A percentile compares a stretch with the other conserved stretches of the same genome.
These are phyloP conservation scores for Tautogolabrus adspersus DNA, from an alignment of 2,113 vertebrate genomes.

Conservation along the genomic window DNA sequence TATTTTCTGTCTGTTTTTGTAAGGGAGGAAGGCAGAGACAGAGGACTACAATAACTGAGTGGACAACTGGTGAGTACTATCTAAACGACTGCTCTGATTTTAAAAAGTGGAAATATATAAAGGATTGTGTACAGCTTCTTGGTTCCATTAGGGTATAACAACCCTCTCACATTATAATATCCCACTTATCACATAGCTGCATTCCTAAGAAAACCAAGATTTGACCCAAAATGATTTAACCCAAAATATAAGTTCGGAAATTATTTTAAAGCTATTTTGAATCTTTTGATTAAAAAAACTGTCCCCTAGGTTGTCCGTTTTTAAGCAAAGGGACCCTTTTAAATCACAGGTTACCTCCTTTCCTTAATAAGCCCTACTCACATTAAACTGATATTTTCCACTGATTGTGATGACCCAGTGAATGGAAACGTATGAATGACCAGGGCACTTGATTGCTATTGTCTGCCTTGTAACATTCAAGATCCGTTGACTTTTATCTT, in stretches of 20 bases:
- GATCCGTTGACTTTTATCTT: background rate
- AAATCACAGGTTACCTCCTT: too few relatives aligned
- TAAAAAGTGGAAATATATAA: background rate
- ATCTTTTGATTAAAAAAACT: too few relatives aligned
- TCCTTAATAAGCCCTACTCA: background rate
- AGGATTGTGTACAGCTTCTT: background rate
- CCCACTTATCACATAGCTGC: background rate
- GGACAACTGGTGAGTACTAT: background rate
- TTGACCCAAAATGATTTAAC: too few relatives aligned
- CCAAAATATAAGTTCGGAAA: too few relatives aligned
- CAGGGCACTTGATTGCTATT: background rate
- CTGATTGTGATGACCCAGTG: background rate
- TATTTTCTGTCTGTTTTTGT: slow-evolving; percentile 11
- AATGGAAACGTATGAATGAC: background rate
- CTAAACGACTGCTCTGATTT: background rate
- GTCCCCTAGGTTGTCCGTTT: too few relatives aligned
- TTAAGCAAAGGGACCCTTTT: too few relatives aligned
- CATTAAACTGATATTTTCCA: background rate
- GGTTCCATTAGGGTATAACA: background rate
- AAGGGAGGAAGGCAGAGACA: background rate
- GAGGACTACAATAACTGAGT: slow-evolving; percentile 5
- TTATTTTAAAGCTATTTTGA: too few relatives aligned
- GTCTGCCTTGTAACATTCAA: background rate
- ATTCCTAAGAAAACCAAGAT: too few relatives aligned
- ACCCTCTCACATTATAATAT: background rate